A percentile compares a stretch with the other conserved stretches of the same genome.
Evolutionary conservation across 2,113 vertebrate species (phyloP).

Genomic region (Maccullochella peelii): DNA sequence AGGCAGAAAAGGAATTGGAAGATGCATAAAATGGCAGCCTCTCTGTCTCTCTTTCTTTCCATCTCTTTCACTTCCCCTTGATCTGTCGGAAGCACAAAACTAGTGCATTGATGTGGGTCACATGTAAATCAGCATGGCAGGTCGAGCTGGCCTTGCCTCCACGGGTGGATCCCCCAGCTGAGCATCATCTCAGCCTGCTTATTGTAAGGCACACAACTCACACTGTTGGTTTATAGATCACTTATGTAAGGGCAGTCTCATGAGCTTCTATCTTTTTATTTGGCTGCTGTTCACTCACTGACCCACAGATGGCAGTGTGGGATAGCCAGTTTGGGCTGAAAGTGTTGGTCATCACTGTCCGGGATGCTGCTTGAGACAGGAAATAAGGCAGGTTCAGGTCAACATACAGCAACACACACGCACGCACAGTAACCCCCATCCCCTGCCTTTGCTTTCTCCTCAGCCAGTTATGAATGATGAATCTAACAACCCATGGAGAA

Average conservation of each 20-base stretch:
- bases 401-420: constrained; percentile 5
- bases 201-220: constrained; percentile 40
- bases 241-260: constrained; percentile 62
- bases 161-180: constrained; percentile 45
- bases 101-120: constrained; percentile 66
- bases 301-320: constrained; percentile 78
- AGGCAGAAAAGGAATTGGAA: constrained; percentile 32
- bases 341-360: constrained; percentile 19
- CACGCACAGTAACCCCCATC: neutral
- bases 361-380: constrained; percentile 6
- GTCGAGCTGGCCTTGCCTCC: constrained; percentile 29
- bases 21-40: constrained; percentile 60
- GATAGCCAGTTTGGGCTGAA: neutral
- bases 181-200: constrained; percentile 55
- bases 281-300: constrained; percentile 28
- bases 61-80: constrained; percentile 22
- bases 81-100: constrained; percentile 29
- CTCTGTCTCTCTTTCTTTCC: constrained; percentile 28
- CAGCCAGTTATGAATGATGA: constrained; percentile 14
- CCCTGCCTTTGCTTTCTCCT: neutral
- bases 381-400: constrained; percentile 25
- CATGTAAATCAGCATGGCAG: constrained; percentile 57
- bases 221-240: constrained; percentile 61
- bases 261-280: neutral
- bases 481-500: constrained; percentile 13